phyloP scores from a whole-genome alignment of 2,113 vertebrate species.

The Pica pica region DNA sequence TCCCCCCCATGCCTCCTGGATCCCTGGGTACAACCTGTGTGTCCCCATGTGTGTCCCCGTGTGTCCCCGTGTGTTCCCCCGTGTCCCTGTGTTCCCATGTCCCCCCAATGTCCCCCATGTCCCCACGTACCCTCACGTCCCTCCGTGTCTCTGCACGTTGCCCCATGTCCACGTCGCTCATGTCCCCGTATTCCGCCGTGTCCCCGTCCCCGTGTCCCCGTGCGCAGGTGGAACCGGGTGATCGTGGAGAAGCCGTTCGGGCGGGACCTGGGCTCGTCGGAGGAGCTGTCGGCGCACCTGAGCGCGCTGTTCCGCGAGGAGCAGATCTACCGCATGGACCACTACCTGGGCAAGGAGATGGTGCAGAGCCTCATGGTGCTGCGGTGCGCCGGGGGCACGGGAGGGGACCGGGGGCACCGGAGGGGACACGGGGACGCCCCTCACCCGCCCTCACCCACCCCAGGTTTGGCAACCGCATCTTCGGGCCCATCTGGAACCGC shows the following conservation, averaged over 20 bases:
- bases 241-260: background rate
- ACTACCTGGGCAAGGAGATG: constrained; percentile 20
- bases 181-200: background rate
- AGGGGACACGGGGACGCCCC: background rate
- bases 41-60: background rate
- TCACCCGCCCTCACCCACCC: too few relatives aligned
- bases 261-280: background rate
- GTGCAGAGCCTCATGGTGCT: constrained; percentile 12
- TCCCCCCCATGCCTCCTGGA: too few relatives aligned
- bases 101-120: too few relatives aligned
- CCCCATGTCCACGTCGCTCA: too few relatives aligned
- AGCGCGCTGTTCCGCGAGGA: background rate
- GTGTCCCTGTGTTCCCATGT: background rate
- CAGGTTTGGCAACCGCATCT: background rate
- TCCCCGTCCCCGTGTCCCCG: background rate
- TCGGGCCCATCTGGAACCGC: background rate
- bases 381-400: background rate
- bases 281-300: background rate
- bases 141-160: background rate
- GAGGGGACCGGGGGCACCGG: background rate
- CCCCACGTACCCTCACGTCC: too few relatives aligned
- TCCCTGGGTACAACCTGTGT: too few relatives aligned
- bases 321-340: background rate
- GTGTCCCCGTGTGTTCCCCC: background rate
- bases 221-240: background rate